Conservation (phyloP, 1,140 invertebrate species). For the Ceratina australensis region DNA sequence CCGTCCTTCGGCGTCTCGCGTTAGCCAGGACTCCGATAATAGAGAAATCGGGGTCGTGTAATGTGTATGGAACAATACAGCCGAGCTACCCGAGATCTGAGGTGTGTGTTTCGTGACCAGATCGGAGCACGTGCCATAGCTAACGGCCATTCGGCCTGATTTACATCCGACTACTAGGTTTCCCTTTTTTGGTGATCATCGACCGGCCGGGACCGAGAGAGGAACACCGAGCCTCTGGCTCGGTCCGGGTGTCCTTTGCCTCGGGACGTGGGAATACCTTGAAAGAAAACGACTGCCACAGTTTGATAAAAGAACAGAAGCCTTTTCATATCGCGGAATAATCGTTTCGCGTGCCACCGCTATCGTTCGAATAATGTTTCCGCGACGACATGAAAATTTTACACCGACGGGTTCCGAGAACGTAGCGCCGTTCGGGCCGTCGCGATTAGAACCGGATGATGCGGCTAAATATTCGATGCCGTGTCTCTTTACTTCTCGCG, state of each 20-base stretch:
- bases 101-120: slow-evolving; percentile 20
- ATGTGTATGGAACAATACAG: slow-evolving; percentile 29
- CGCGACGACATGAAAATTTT: slow-evolving; percentile 22
- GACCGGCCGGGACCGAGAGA: slow-evolving; percentile 8
- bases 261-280: neutral
- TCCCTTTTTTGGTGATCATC: slow-evolving; percentile 45
- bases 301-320: slow-evolving; percentile 24
- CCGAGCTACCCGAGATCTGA: neutral
- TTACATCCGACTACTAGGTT: slow-evolving; percentile 36
- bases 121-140: slow-evolving; percentile 44
- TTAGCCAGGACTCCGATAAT: slow-evolving; percentile 36
- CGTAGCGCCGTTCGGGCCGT: neutral
- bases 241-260: neutral
- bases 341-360: slow-evolving; percentile 15
- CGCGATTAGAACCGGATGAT: neutral
- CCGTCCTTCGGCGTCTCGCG: neutral
- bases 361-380: slow-evolving; percentile 31
- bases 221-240: slow-evolving; percentile 18
- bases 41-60: slow-evolving; percentile 47
- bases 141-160: slow-evolving; percentile 49
- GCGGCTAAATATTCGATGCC: neutral
- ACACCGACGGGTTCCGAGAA: slow-evolving; percentile 10
- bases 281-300: neutral
- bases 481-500: neutral
- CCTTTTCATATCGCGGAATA: slow-evolving; percentile 10